These are phyloP conservation scores for Haliclona indistincta DNA, from an alignment of 37 sponge, comb jelly and placozoan genomes.

Conservation along the genomic window DNA sequence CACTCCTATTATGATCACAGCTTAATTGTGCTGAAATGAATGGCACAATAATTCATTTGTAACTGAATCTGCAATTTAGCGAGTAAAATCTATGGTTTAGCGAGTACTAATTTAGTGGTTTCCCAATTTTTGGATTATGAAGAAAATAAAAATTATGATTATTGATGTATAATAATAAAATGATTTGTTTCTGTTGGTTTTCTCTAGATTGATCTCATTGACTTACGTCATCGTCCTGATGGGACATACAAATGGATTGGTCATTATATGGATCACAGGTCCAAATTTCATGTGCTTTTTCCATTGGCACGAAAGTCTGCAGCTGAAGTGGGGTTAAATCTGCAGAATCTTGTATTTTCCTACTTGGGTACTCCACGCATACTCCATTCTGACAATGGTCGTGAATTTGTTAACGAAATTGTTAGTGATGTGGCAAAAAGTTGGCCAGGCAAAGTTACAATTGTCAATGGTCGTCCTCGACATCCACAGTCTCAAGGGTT, in stretches of 20 bases:
- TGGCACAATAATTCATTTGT: too few species aligned
- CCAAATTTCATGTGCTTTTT: slow-evolving; percentile 21
- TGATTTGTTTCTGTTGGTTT: too few species aligned
- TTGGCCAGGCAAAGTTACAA: slow-evolving; percentile 28
- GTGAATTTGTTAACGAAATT: slow-evolving; percentile 18
- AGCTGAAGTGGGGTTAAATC: slow-evolving; percentile 16
- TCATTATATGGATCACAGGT: slow-evolving; percentile 44
- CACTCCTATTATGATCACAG: too few species aligned
- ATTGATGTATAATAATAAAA: too few species aligned
- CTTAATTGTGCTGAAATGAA: too few species aligned
- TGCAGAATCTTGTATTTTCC: slow-evolving; percentile 21
- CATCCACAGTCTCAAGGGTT: slow-evolving; percentile 4
- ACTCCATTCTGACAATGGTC: slow-evolving; percentile 26
- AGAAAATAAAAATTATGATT: too few species aligned
- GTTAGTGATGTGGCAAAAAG: slow-evolving; percentile 1
- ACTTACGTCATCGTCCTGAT: slow-evolving; percentile 32
- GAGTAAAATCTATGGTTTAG: too few species aligned
- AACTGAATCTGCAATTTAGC: too few species aligned
- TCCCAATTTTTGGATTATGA: too few species aligned
- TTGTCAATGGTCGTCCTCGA: slow-evolving; percentile 46
- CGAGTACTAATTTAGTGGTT: too few species aligned
- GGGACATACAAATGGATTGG: slow-evolving; percentile 32
- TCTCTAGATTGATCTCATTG: slow-evolving; percentile 33
- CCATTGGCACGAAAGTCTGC: slow-evolving; percentile 20
- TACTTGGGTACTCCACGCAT: background rate